phyloP scores from a whole-genome alignment of 2,888 invertebrate genomes.

The Pandemis cinnamomeana region DNA sequence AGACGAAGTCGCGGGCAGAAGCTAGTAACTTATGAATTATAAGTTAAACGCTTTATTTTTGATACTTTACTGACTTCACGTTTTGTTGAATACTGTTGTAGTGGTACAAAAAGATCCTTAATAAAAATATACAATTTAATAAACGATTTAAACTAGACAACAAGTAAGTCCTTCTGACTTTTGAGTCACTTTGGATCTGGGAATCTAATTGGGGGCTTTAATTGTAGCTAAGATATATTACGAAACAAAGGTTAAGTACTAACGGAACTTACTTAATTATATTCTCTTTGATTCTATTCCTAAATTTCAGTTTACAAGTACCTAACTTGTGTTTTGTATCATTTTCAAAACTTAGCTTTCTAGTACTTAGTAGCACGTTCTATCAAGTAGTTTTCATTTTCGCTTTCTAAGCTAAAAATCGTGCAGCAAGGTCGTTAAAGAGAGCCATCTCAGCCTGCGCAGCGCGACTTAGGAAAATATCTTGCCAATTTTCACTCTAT shows the following conservation, averaged over 20 bases:
- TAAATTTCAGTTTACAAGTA: not conserved
- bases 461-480: conserved; percentile 20
- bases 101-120: no score
- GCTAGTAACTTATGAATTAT: no score
- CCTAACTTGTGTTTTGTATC: not conserved
- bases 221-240: not conserved
- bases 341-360: conserved; percentile 20
- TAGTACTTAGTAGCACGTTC: conserved; percentile 35
- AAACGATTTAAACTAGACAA: not conserved
- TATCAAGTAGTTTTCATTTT: conserved; percentile 37
- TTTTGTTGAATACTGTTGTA: no score
- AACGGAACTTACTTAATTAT: not conserved
- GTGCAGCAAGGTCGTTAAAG: conserved; percentile 27
- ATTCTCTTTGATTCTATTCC: not conserved
- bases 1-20: no score
- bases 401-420: conserved; percentile 32
- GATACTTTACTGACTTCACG: no score
- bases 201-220: not conserved
- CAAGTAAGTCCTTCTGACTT: not conserved
- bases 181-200: not conserved
- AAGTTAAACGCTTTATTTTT: no score
- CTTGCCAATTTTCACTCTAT: conserved; percentile 18
- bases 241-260: not conserved
- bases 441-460: conserved; percentile 17
- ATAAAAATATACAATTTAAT: no score